phyloP scores from a whole-genome alignment of 2,888 invertebrate species.

The Leucoma salicis region DNA sequence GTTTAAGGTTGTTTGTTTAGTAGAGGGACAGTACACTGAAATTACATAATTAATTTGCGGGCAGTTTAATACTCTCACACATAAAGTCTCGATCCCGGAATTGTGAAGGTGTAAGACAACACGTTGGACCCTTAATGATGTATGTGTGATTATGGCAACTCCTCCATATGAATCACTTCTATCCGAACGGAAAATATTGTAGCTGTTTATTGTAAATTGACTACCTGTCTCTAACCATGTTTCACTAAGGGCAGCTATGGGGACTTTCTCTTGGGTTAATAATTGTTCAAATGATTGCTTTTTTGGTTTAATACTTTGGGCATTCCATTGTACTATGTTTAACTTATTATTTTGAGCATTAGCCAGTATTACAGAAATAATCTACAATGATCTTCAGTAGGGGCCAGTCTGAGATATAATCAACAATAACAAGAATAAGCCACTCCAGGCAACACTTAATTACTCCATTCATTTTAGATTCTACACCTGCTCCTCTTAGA shows the following conservation, averaged over 20 bases:
- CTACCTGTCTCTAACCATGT: not conserved
- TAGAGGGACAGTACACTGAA: too few species aligned
- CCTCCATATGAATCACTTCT: not conserved
- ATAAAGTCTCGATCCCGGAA: not conserved
- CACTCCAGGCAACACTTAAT: too few species aligned
- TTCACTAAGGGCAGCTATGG: not conserved
- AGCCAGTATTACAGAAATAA: too few species aligned
- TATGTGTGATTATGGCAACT: not conserved
- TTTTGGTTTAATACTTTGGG: slow-evolving; percentile 2
- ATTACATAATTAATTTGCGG: too few species aligned
- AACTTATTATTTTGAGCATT: too few species aligned
- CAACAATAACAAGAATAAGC: too few species aligned
- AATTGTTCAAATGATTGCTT: not conserved
- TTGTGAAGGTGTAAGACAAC: not conserved
- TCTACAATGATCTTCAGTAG: too few species aligned
- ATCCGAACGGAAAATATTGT: not conserved
- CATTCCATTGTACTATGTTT: not conserved
- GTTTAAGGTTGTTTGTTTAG: too few species aligned
- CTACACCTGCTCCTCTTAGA: too few species aligned
- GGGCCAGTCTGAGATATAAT: too few species aligned
- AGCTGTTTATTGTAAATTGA: not conserved
- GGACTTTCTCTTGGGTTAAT: not conserved
- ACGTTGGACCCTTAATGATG: not conserved
- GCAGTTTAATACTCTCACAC: not conserved
- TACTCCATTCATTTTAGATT: too few species aligned